Conservation (phyloP, 2,797 vertebrate genomes). For the Chloroceryle inda region DNA sequence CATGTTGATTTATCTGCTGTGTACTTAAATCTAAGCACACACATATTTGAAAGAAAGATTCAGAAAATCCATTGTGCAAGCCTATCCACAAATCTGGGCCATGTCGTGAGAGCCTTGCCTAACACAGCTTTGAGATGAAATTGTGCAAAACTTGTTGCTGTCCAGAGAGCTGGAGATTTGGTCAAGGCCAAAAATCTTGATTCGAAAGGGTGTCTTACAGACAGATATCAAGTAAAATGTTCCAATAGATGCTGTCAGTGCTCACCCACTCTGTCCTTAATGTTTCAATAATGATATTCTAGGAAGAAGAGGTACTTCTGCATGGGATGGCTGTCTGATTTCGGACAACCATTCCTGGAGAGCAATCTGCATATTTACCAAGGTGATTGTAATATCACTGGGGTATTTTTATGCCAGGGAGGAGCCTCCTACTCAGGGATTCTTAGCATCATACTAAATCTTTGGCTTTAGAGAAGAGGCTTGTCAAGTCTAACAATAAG, state of each 20-base stretch:
- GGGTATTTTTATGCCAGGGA: neutral
- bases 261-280: neutral
- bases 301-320: neutral
- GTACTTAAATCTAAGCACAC: neutral
- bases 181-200: neutral
- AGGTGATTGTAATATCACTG: neutral
- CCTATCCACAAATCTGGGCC: neutral
- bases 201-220: neutral
- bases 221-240: neutral
- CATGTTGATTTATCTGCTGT: neutral
- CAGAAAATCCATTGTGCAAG: neutral
- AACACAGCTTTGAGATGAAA: neutral
- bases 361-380: neutral
- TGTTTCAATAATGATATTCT: neutral
- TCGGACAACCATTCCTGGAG: neutral
- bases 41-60: neutral
- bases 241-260: rapidly evolving
- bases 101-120: neutral
- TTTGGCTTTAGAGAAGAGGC: neutral
- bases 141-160: neutral
- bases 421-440: neutral
- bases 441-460: neutral
- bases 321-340: neutral
- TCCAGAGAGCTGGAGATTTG: neutral
- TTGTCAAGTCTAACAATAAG: constrained; percentile 24